These are phyloP conservation scores for Phalacrocorax aristotelis DNA, from an alignment of 2,113 vertebrate species.

Conservation along the genomic window DNA sequence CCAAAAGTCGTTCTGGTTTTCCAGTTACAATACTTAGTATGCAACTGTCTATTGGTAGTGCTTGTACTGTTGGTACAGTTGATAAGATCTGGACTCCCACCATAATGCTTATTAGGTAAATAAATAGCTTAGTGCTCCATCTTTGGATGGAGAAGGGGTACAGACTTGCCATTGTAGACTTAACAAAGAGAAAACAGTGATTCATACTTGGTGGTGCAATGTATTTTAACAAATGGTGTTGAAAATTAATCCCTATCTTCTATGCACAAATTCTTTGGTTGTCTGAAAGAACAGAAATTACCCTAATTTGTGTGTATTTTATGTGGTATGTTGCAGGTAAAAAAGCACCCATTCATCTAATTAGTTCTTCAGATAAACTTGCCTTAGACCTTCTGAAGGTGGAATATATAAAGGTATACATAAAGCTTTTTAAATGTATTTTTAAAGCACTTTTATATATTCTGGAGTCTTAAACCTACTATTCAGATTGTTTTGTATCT, in stretches of 20 bases:
- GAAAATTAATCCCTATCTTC: neutral
- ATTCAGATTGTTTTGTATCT: neutral
- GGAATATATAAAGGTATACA: conserved; percentile 87
- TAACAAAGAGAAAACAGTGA: neutral
- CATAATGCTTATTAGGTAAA: neutral
- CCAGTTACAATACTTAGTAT: neutral
- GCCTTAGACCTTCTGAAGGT: conserved; percentile 90
- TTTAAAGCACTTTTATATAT: neutral
- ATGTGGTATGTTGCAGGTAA: conserved; percentile 70
- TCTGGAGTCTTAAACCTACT: neutral
- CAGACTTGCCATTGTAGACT: neutral
- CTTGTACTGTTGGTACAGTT: neutral
- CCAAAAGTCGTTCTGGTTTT: neutral
- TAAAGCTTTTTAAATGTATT: neutral
- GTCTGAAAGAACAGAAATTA: neutral
- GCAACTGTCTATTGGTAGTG: neutral
- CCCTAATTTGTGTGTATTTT: neutral
- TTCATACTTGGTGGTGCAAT: neutral
- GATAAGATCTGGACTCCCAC: neutral
- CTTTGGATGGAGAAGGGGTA: neutral
- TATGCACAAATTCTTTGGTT: neutral
- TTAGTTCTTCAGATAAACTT: conserved; percentile 87
- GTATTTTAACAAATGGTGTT: neutral
- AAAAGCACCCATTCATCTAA: conserved; percentile 83
- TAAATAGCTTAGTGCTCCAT: neutral